Conservation (phyloP, 1,140 invertebrate genomes). For the Drosophila pallidifrons region DNA sequence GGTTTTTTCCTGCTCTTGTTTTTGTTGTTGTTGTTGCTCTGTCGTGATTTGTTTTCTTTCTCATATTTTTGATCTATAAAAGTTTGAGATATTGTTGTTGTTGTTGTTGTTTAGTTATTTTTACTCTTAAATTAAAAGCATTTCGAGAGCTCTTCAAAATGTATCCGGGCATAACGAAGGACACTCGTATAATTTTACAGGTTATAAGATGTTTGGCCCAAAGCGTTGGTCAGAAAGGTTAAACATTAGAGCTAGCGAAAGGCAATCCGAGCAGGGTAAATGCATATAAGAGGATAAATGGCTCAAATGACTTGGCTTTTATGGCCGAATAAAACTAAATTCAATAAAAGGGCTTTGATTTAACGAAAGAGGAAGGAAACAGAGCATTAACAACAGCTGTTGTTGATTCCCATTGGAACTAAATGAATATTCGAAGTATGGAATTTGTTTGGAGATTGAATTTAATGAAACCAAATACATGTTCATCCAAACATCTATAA, state of each 20-base stretch:
- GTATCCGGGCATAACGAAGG: conserved; percentile 11
- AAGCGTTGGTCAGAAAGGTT: conserved; percentile 13
- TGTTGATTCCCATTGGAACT: no score
- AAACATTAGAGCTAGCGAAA: not conserved
- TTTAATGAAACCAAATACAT: no score
- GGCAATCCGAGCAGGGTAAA: not conserved
- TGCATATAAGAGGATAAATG: not conserved
- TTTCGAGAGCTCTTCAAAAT: conserved; percentile 34
- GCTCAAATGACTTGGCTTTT: not conserved
- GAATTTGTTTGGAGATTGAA: no score
- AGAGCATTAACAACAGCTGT: not conserved
- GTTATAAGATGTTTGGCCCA: not conserved
- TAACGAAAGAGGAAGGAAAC: not conserved
- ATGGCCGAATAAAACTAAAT: conserved; percentile 6
- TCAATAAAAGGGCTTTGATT: conserved; percentile 22
- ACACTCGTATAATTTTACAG: conserved; percentile 39
- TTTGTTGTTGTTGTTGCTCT: conserved; percentile 10
- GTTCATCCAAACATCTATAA: no score
- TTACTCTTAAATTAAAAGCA: conserved; percentile 41
- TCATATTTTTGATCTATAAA: conserved; percentile 27
- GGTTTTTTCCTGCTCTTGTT: conserved; percentile 29
- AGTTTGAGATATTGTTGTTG: conserved; percentile 14
- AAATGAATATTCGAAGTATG: no score
- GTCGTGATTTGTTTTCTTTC: conserved; percentile 23
- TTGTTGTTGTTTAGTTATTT: conserved; percentile 1